A percentile compares a stretch with the other conserved stretches of the same genome.
These are phyloP conservation scores for Tanypteryx hageni DNA, from an alignment of 2,888 invertebrate genomes.

Conservation along the genomic window DNA sequence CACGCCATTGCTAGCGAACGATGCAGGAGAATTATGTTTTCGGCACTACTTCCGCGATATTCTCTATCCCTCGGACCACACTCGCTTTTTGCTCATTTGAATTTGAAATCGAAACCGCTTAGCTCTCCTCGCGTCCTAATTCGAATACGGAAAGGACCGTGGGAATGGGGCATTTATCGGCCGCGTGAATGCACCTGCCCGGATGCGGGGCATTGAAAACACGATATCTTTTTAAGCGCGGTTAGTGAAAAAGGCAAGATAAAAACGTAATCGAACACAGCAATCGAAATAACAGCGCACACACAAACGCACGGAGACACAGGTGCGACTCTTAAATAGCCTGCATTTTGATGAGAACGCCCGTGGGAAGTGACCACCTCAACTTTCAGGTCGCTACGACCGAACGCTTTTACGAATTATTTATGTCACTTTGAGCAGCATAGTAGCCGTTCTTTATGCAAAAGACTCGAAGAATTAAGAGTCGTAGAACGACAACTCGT, in stretches of 20 bases:
- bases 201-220: neutral
- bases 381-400: neutral
- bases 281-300: constrained; percentile 15
- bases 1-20: no score
- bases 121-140: neutral
- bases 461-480: no score
- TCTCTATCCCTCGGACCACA: no score
- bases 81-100: neutral
- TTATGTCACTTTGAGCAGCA: neutral
- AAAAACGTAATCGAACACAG: constrained; percentile 15
- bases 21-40: no score
- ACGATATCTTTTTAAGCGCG: neutral
- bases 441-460: neutral
- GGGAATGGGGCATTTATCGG: neutral
- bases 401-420: neutral
- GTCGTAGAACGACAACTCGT: no score
- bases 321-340: constrained; percentile 20
- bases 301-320: neutral
- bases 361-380: neutral
- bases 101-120: neutral
- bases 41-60: no score
- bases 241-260: neutral
- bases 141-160: neutral
- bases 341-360: neutral
- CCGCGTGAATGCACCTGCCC: neutral